Conservation (phyloP, 2,888 invertebrate genomes). For the Phytoseiulus persimilis region DNA sequence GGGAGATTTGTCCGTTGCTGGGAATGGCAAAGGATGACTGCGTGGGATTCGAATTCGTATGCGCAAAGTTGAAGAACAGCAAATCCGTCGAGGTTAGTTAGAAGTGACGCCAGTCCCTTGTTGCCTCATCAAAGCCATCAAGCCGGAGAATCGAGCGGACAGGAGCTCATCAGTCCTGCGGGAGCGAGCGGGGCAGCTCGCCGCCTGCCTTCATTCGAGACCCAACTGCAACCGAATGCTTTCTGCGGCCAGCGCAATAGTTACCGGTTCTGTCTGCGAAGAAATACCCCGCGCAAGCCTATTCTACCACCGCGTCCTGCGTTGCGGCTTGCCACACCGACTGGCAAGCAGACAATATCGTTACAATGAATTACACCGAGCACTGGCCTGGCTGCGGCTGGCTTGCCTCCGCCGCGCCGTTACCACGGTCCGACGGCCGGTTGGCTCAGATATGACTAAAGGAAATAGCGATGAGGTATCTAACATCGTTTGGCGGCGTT, state of each 20-base stretch:
- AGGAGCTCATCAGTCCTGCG: background rate
- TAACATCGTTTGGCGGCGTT: constrained; percentile 5
- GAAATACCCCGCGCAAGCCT: background rate
- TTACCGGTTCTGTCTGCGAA: background rate
- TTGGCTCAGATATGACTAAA: background rate
- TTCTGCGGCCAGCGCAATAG: background rate
- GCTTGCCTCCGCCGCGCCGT: background rate
- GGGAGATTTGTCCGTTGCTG: no score
- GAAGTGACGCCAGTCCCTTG: background rate
- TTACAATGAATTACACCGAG: background rate
- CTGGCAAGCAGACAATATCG: background rate
- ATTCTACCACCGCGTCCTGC: background rate
- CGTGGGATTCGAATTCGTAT: no score
- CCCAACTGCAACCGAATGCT: background rate
- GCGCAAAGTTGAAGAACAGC: background rate
- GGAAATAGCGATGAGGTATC: constrained; percentile 5
- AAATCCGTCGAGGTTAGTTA: background rate
- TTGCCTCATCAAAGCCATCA: background rate
- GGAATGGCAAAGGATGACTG: no score
- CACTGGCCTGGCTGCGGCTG: background rate
- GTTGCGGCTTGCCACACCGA: background rate
- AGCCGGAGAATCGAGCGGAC: background rate
- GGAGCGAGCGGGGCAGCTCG: background rate
- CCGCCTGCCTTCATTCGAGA: background rate
- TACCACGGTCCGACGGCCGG: background rate